These are phyloP conservation scores for Sus cebifrons DNA, from an alignment of 2,797 vertebrate species.

Conservation along the genomic window DNA sequence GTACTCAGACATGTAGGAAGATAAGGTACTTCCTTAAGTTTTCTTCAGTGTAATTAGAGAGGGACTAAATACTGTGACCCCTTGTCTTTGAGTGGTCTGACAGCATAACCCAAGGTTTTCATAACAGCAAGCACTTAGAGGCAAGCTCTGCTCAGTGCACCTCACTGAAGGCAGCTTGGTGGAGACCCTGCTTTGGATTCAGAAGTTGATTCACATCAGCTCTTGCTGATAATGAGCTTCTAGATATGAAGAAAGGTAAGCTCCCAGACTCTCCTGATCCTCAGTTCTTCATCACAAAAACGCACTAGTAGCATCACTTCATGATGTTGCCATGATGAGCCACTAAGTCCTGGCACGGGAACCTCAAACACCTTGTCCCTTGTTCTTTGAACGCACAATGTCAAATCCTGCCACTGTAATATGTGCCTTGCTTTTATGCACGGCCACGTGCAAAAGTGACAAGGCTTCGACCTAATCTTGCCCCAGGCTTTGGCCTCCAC, in stretches of 20 bases:
- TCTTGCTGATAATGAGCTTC: neutral
- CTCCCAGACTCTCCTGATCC: neutral
- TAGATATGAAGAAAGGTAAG: neutral
- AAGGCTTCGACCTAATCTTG: conserved; percentile 74
- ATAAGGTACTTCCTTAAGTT: neutral
- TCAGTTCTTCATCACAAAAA: neutral
- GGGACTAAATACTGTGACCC: neutral
- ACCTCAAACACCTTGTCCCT: neutral
- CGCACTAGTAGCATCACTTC: neutral
- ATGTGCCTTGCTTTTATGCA: neutral
- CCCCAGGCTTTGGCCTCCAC: conserved; percentile 84
- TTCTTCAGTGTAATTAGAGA: neutral
- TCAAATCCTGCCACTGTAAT: neutral
- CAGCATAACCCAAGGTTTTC: neutral
- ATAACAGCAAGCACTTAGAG: neutral
- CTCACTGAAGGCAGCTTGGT: neutral
- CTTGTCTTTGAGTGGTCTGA: neutral
- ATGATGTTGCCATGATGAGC: neutral
- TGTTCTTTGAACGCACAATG: neutral
- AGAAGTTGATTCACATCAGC: neutral
- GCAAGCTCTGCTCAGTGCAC: neutral
- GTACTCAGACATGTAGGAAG: neutral
- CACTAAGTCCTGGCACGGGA: neutral
- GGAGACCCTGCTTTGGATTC: neutral
- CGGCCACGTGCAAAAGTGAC: conserved; percentile 59